These are phyloP conservation scores for Tinea trinotella DNA, from an alignment of 2,888 invertebrate species.

Conservation along the genomic window DNA sequence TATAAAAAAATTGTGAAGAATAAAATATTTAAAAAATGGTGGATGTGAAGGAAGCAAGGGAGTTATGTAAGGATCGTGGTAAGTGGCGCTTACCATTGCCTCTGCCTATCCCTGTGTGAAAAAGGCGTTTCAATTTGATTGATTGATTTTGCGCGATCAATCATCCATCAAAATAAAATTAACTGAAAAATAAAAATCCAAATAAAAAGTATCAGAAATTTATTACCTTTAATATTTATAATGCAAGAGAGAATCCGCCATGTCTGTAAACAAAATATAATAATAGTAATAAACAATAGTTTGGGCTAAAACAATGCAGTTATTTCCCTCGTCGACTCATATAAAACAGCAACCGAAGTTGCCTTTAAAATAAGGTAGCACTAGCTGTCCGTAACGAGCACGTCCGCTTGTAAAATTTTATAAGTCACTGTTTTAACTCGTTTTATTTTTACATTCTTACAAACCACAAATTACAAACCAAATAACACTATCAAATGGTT, in stretches of 20 bases:
- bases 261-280: neutral
- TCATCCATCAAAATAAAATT: no score
- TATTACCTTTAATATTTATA: neutral
- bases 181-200: neutral
- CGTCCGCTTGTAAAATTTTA: slow-evolving; percentile 15
- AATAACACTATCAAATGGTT: no score
- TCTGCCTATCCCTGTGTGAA: no score
- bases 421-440: slow-evolving; percentile 2
- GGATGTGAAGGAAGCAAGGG: no score
- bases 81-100: no score
- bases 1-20: no score
- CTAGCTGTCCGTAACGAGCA: slow-evolving; percentile 17
- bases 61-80: no score
- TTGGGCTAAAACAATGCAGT: slow-evolving; percentile 14
- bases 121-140: no score
- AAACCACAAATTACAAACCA: no score
- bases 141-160: no score
- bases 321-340: slow-evolving; percentile 15
- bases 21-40: no score
- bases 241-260: neutral
- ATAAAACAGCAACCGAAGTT: slow-evolving; percentile 14
- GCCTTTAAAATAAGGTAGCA: slow-evolving; percentile 15
- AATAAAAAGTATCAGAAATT: neutral
- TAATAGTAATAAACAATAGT: slow-evolving; percentile 13
- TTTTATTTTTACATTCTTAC: no score